Base-by-base conservation (phyloP, 2,888 invertebrate species). In the Drosophila borborema region DNA sequence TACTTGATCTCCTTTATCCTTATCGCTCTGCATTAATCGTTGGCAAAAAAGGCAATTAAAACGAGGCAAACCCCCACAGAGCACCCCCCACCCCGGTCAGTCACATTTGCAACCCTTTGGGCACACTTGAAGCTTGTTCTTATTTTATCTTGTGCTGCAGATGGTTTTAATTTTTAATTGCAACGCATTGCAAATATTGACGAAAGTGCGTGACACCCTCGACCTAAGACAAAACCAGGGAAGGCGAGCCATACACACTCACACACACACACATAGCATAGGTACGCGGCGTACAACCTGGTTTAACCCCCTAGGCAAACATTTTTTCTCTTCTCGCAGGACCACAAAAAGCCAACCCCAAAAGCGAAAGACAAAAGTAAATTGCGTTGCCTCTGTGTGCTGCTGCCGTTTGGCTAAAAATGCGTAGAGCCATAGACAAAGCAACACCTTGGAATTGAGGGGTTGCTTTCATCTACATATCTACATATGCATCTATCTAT, bases 341-440 rank as follows among this genome's bases (percentile, higher is more conserved):
- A 72, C 80, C 76, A 76, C 77, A 80, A 61, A 80, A 80, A 78
- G 77, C 81, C 79, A 79, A 77, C 79, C 79, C 80, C 77, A 86
- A 86, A 68, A 73, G 61, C 77, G 77, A 84, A 68, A 73, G 61
- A 77, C 78, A 79, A 83, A 82, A 70, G 86, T 80, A 81, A 89
- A 89, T 89, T 85, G 89, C 89, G 85, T 89, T 86, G 76, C 84
- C 67, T 80, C 77, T 66, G 54, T 31, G 6, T 28, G 28, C 28
- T 28, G 31, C 49, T 49, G 49, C 61, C 62, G 61, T 55, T 64
- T 45, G 49, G 28, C 12, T 54, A 67, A 63, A 69, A 68, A 67
- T 85, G 85, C 87, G 85, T 89, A 75, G 70, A 68, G 77, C 74
- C 72, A 76, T 72, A 73, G 72, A 85, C 85, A 86, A 85, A 85